A percentile compares a stretch with the other conserved stretches of the same genome.
phyloP scores from a whole-genome alignment of 2,888 invertebrate genomes.

The Melitaea athalia region DNA sequence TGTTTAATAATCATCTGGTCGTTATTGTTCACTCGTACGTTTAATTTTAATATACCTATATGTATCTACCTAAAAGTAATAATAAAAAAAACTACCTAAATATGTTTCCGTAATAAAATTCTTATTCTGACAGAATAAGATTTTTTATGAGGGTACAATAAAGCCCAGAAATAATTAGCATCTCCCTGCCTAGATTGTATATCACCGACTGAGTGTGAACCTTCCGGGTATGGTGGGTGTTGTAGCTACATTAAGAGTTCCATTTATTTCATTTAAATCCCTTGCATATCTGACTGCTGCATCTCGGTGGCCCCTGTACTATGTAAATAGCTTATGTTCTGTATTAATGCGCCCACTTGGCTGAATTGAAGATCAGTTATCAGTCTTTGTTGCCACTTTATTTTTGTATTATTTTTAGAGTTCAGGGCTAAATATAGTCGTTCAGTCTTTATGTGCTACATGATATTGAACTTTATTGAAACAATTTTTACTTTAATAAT shows the following conservation, averaged over 20 bases:
- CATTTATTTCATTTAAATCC: slow-evolving; percentile 67
- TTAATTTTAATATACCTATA: neutral
- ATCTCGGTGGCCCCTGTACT: slow-evolving; percentile 60
- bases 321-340: slow-evolving; percentile 68
- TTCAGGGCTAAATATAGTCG: slow-evolving; percentile 41
- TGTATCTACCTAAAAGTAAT: too few relatives aligned
- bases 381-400: slow-evolving; percentile 43
- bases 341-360: slow-evolving; percentile 58
- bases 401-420: slow-evolving; percentile 41
- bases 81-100: slow-evolving; percentile 3
- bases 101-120: slow-evolving; percentile 24
- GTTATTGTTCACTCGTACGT: slow-evolving; percentile 4
- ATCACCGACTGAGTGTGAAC: slow-evolving; percentile 40
- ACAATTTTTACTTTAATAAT: too few relatives aligned
- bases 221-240: slow-evolving; percentile 57
- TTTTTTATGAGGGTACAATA: slow-evolving; percentile 24
- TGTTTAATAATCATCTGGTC: neutral
- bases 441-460: neutral
- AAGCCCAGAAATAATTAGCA: slow-evolving; percentile 29
- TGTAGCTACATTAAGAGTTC: slow-evolving; percentile 57
- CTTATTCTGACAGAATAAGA: slow-evolving; percentile 21
- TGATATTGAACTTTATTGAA: neutral
- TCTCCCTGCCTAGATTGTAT: slow-evolving; percentile 43
- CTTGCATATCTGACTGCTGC: slow-evolving; percentile 61
- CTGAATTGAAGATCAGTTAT: slow-evolving; percentile 51